Base-by-base conservation (phyloP, 2,797 vertebrate species). In the Neomorphus geoffroyi region DNA sequence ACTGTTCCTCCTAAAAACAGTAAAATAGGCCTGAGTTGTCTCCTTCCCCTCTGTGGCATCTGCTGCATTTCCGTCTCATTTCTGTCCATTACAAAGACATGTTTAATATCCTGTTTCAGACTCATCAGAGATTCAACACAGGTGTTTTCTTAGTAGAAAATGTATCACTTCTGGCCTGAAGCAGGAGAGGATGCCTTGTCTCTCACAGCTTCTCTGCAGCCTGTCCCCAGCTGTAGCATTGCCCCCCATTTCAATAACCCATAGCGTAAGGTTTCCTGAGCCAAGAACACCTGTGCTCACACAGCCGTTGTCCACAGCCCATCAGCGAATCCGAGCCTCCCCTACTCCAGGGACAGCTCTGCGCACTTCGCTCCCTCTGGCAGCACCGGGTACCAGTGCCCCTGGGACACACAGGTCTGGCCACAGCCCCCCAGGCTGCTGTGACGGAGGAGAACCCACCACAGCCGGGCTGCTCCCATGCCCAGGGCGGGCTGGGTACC, bases 91-190 rank as follows among this genome's bases (percentile, higher is more conserved):
- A 23, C 1, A 50, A 33, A 61, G 39, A 30, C 62, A 32, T 0
- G 0, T 22, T 56, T 15, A 51, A 11, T 30, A 13, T 5, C 6
- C 0, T 9, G 9, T 1, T 6, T 10, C 18, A 69, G n/a, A 5
- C n/a, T n/a, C 18, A 51, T 21, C 24, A 3, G 2, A 53, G 28
- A 14, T 10, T 30, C 62, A 27, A 23, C 60, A 41, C 37, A 35
- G 37, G 16, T 0, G 15, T 35, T 57, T 46, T 33, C 51, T 22
- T n/a, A 17, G 22, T 3, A 46, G 19, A 32, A 16, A 9, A 41
- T 22, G 21, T 4, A 37, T 0, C 5, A 27, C 14, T 11, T 14
- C 24, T 50, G 45, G 48, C 27, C 35, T 46, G 24, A 23, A 57
- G 27, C 33, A 23, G 8, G 41, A 41, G 37, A 24, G 13, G 16